phyloP scores from a whole-genome alignment of 1,140 invertebrate genomes.

The Zaprionus vittiger region DNA sequence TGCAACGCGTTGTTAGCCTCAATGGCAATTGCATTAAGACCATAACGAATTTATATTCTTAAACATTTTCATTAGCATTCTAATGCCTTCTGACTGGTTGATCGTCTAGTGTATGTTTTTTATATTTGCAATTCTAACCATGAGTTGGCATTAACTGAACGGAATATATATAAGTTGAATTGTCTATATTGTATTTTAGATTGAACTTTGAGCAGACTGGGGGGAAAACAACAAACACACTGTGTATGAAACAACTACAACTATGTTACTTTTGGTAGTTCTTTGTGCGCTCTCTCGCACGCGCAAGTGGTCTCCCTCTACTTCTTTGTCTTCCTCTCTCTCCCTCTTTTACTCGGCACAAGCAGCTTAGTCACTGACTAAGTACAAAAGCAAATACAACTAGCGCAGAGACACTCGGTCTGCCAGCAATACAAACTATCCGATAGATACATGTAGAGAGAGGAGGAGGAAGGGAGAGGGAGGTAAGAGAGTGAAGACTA shows the following conservation, averaged over 20 bases:
- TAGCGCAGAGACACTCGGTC: slow-evolving; percentile 70
- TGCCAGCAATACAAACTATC: slow-evolving; percentile 62
- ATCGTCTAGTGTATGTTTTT: slow-evolving; percentile 36
- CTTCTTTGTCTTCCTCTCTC: not conserved
- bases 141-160: slow-evolving; percentile 61
- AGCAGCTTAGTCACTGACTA: slow-evolving; percentile 50
- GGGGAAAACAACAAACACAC: slow-evolving; percentile 10
- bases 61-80: slow-evolving; percentile 58
- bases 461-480: not conserved
- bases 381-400: slow-evolving; percentile 42
- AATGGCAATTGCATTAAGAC: slow-evolving; percentile 30
- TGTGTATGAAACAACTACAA: slow-evolving; percentile 25
- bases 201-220: slow-evolving; percentile 47
- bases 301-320: not conserved
- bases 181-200: slow-evolving; percentile 9
- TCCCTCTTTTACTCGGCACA: not conserved
- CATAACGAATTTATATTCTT: slow-evolving; percentile 22
- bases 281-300: slow-evolving; percentile 12
- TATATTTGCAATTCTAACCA: slow-evolving; percentile 44
- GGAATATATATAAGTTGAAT: slow-evolving; percentile 14
- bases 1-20: slow-evolving; percentile 27
- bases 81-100: slow-evolving; percentile 58
- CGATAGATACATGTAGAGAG: slow-evolving; percentile 35
- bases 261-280: slow-evolving; percentile 22
- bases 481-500: not conserved